Evolutionary conservation across 2,113 vertebrate species (phyloP).

Genomic region (Archocentrus centrarchus): DNA sequence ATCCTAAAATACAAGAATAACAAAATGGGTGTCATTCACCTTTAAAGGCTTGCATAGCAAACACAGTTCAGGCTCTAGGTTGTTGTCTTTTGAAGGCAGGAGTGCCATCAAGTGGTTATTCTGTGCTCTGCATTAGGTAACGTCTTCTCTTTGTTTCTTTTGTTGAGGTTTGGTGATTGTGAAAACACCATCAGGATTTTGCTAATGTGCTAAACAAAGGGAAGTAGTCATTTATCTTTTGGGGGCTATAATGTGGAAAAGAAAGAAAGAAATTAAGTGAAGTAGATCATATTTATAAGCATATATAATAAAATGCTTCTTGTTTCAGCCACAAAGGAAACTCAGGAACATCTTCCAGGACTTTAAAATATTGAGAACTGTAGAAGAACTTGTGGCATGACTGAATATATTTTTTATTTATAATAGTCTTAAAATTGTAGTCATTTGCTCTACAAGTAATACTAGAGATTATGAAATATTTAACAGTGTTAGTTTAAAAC

Average conservation of each 20-base stretch:
- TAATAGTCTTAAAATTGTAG: not conserved
- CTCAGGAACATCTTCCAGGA: not conserved
- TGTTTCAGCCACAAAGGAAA: not conserved
- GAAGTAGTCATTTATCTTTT: not conserved
- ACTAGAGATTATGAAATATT: not conserved
- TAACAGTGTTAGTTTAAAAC: not conserved
- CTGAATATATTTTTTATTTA: not conserved
- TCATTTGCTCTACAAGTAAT: not conserved
- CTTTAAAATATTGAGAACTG: not conserved
- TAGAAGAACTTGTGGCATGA: not conserved
- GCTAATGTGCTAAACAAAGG: not conserved
- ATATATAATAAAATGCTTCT: not conserved
- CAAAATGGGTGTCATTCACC: not conserved
- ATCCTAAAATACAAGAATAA: not conserved
- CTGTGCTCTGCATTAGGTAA: not conserved
- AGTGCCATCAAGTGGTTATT: conserved; percentile 49
- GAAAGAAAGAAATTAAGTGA: accelerated
- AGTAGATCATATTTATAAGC: not conserved
- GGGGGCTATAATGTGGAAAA: not conserved
- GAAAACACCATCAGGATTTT: not conserved
- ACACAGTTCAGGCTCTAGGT: accelerated
- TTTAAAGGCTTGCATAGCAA: not conserved
- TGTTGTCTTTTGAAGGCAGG: conserved; percentile 1
- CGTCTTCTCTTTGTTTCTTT: conserved; percentile 19
- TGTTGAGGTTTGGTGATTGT: not conserved